These are phyloP conservation scores for Zelostemma sp. DNA, from an alignment of 1,140 invertebrate genomes.

Conservation along the genomic window DNA sequence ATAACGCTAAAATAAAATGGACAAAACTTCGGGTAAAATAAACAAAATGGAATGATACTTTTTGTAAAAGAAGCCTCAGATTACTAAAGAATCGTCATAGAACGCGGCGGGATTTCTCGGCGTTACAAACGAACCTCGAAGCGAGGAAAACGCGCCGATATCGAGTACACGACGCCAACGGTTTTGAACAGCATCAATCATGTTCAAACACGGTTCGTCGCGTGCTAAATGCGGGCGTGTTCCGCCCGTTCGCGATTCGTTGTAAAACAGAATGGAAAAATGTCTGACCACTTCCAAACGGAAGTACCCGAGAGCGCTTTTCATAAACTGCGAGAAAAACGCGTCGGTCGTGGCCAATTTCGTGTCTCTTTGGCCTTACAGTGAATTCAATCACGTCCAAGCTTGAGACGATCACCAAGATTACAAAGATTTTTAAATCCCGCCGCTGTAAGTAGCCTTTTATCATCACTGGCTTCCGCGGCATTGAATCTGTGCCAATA, in stretches of 20 bases:
- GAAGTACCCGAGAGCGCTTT: slow-evolving; percentile 4
- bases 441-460: slow-evolving; percentile 61
- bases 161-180: too few relatives aligned
- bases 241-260: background rate
- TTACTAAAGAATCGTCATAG: slow-evolving; percentile 70
- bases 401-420: slow-evolving; percentile 66
- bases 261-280: slow-evolving; percentile 19
- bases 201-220: background rate
- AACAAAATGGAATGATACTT: slow-evolving; percentile 26
- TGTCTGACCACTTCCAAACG: slow-evolving; percentile 23
- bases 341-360: slow-evolving; percentile 47
- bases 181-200: too few relatives aligned
- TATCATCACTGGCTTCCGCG: slow-evolving; percentile 66
- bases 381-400: slow-evolving; percentile 53
- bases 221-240: background rate
- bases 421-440: slow-evolving; percentile 69
- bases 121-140: slow-evolving; percentile 11
- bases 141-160: too few relatives aligned
- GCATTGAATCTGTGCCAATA: too few relatives aligned
- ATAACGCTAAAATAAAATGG: slow-evolving; percentile 41
- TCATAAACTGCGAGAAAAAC: slow-evolving; percentile 45
- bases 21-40: slow-evolving; percentile 22
- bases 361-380: slow-evolving; percentile 70
- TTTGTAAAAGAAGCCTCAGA: slow-evolving; percentile 63
- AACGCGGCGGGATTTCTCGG: slow-evolving; percentile 51